These are phyloP conservation scores for Myripristis jacobus DNA, from an alignment of 2,797 vertebrate genomes.

Conservation along the genomic window DNA sequence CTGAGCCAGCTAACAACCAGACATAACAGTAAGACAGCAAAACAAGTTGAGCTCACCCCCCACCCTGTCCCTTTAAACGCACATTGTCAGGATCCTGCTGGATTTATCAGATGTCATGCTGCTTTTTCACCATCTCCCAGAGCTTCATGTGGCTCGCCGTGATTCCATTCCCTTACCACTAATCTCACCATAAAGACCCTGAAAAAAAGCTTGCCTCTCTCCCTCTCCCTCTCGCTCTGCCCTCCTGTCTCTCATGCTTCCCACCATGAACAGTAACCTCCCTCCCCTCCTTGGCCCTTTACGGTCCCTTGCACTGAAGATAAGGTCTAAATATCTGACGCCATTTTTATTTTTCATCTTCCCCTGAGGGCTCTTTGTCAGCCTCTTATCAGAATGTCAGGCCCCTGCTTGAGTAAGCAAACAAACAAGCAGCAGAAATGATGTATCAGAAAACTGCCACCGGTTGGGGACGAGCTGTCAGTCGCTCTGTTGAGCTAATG, in stretches of 20 bases:
- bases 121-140: slow-evolving; percentile 51
- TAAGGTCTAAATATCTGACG: slow-evolving; percentile 72
- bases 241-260: slow-evolving; percentile 38
- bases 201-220: slow-evolving; percentile 43
- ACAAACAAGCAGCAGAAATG: slow-evolving; percentile 76
- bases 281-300: slow-evolving; percentile 38
- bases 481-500: slow-evolving; percentile 79
- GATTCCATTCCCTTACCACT: slow-evolving; percentile 47
- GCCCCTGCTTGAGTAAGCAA: slow-evolving; percentile 78
- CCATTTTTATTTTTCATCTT: slow-evolving; percentile 70
- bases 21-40: slow-evolving; percentile 40
- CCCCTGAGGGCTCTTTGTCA: slow-evolving; percentile 74
- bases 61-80: slow-evolving; percentile 42
- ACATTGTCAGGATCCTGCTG: slow-evolving; percentile 30
- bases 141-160: slow-evolving; percentile 37
- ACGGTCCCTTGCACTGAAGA: slow-evolving; percentile 54
- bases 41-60: slow-evolving; percentile 50
- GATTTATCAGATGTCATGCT: slow-evolving; percentile 66
- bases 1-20: slow-evolving; percentile 36
- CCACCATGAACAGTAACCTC: slow-evolving; percentile 39
- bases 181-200: slow-evolving; percentile 57
- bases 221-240: neutral
- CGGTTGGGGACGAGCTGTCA: slow-evolving; percentile 76
- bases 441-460: slow-evolving; percentile 77
- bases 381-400: slow-evolving; percentile 78